Conservation (phyloP, 2,888 invertebrate species). For the Branchipolynoe longqiensis region DNA sequence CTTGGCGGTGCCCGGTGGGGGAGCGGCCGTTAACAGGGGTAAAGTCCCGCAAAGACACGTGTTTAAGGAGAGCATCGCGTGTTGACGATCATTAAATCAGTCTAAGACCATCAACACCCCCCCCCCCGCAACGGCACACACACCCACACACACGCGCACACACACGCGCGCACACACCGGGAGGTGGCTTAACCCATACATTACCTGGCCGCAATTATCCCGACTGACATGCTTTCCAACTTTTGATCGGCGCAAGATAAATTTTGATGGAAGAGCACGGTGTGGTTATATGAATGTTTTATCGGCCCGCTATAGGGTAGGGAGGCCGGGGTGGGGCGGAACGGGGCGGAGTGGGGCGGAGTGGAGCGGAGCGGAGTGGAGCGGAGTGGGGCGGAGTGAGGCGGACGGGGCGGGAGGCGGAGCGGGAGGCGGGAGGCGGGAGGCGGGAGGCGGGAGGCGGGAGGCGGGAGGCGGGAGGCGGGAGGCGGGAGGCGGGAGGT, state of each 20-base stretch:
- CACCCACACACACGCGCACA: no score
- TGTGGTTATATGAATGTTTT: conserved; percentile 47
- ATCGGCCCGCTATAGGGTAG: not conserved
- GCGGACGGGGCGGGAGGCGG: not conserved
- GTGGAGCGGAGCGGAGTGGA: not conserved
- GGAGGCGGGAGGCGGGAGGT: not conserved
- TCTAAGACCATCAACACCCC: conserved; percentile 54
- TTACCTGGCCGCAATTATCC: conserved; percentile 47
- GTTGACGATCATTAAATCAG: conserved; percentile 22
- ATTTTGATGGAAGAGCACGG: conserved; percentile 49
- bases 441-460: not conserved
- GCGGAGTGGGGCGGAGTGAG: not conserved
- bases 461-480: not conserved
- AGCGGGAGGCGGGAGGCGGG: not conserved
- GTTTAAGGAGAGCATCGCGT: conserved; percentile 39
- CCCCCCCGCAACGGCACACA: no score
- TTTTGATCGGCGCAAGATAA: conserved; percentile 52
- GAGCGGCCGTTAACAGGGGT: conserved; percentile 8
- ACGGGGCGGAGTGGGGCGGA: no score
- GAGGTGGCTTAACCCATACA: conserved; percentile 34
- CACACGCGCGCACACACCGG: no score
- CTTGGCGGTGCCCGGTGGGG: conserved; percentile 38
- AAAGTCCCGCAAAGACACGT: conserved; percentile 43
- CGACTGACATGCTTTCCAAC: conserved; percentile 55
- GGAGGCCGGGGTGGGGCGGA: not conserved